Conservation (phyloP, 2,113 vertebrate species). For the Bettongia penicillata region DNA sequence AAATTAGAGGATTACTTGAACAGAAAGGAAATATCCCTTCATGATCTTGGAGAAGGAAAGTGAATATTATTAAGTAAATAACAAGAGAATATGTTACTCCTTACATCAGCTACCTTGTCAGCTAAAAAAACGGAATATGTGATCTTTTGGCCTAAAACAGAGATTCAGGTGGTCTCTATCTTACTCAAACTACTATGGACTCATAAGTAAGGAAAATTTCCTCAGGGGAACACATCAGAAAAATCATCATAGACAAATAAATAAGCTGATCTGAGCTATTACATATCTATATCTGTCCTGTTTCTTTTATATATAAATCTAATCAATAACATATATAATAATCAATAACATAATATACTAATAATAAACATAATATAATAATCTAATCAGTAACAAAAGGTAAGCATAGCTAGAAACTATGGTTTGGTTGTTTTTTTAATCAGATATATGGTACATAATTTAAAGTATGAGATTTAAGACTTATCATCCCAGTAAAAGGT, state of each 20-base stretch:
- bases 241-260: background rate
- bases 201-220: background rate
- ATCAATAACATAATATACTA: no score
- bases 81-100: background rate
- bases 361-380: no score
- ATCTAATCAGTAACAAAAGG: background rate
- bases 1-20: background rate
- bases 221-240: background rate
- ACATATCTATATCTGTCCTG: background rate
- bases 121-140: background rate
- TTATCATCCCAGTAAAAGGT: slow-evolving; percentile 35
- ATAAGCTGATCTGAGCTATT: background rate
- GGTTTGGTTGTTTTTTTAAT: background rate
- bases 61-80: slow-evolving; percentile 1
- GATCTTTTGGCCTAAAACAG: background rate
- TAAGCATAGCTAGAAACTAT: background rate
- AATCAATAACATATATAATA: no score
- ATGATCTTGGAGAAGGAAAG: slow-evolving; percentile 3
- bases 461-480: background rate
- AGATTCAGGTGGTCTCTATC: background rate
- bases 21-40: background rate
- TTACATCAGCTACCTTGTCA: background rate
- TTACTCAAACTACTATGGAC: background rate
- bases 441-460: background rate
- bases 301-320: background rate